A percentile compares a stretch with the other conserved stretches of the same genome.
phyloP scores from a whole-genome alignment of 2,113 vertebrate species.

The Maccullochella peelii region DNA sequence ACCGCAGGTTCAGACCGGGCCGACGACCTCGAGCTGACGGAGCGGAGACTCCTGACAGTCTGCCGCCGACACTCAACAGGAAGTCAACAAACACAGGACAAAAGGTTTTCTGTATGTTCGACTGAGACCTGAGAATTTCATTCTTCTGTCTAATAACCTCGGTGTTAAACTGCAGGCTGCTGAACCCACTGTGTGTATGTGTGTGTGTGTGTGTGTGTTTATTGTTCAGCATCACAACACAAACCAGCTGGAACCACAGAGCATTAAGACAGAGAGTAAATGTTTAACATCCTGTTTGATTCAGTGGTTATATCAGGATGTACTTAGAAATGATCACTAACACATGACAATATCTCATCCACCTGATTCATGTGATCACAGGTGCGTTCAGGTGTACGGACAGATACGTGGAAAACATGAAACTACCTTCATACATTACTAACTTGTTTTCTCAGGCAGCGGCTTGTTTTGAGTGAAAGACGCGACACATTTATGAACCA shows the following conservation, averaged over 20 bases:
- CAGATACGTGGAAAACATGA: too few species aligned
- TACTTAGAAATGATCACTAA: not conserved
- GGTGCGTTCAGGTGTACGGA: too few species aligned
- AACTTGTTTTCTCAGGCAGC: too few species aligned
- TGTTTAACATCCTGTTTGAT: not conserved
- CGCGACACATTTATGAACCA: too few species aligned
- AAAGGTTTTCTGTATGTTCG: conserved; percentile 18
- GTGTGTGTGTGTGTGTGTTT: conserved; percentile 29
- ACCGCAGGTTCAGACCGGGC: not conserved
- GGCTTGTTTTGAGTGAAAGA: too few species aligned
- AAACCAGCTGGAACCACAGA: conserved; percentile 44
- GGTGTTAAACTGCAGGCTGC: conserved; percentile 34
- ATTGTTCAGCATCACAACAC: conserved; percentile 31
- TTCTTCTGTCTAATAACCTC: not conserved
- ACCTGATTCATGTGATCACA: too few species aligned
- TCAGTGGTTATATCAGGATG: not conserved
- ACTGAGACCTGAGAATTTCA: conserved; percentile 4
- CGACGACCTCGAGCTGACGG: conserved; percentile 3
- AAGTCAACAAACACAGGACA: conserved; percentile 36
- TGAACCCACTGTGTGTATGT: conserved; percentile 48
- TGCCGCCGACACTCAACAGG: conserved; percentile 13
- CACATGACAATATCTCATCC: too few species aligned
- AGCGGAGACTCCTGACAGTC: conserved; percentile 22
- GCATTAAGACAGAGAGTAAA: too few species aligned
- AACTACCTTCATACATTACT: too few species aligned